A percentile compares a stretch with the other conserved stretches of the same genome.
phyloP scores from a whole-genome alignment of 1,140 invertebrate species.

The Apolygus lucorum region DNA sequence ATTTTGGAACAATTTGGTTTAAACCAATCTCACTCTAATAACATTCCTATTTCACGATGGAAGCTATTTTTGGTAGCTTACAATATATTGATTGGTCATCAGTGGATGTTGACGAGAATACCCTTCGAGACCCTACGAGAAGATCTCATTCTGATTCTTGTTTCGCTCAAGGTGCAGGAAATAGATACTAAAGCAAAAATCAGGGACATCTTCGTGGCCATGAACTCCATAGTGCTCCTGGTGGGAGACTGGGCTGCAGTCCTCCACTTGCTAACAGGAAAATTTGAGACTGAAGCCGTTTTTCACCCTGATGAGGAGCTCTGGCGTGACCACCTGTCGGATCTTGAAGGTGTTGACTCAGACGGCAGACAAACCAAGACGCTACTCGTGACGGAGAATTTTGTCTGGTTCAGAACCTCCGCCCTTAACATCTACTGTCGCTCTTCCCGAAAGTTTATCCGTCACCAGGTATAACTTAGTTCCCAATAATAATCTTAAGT shows the following conservation, averaged over 20 bases:
- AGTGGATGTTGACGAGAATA: too few species aligned
- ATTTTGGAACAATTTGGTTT: too few species aligned
- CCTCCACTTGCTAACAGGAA: background rate
- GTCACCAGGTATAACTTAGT: background rate
- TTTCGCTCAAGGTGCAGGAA: background rate
- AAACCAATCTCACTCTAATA: too few species aligned
- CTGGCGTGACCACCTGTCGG: background rate
- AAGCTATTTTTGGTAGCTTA: too few species aligned
- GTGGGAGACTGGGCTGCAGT: background rate
- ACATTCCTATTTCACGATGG: too few species aligned
- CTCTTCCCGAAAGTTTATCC: background rate
- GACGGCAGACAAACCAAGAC: background rate
- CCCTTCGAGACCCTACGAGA: too few species aligned
- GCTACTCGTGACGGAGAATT: background rate
- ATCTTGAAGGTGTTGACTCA: background rate
- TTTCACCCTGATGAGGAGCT: background rate
- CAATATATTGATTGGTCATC: too few species aligned
- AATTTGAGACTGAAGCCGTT: background rate
- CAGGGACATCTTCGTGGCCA: background rate
- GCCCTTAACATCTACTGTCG: slow-evolving; percentile 6
- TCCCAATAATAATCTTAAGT: too few species aligned
- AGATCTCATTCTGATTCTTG: background rate
- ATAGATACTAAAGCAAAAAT: background rate
- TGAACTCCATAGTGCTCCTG: background rate
- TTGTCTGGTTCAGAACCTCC: background rate